Evolutionary conservation across 2,888 invertebrate genomes (phyloP).

Genomic region (Glyphotaelius pellucidus): DNA sequence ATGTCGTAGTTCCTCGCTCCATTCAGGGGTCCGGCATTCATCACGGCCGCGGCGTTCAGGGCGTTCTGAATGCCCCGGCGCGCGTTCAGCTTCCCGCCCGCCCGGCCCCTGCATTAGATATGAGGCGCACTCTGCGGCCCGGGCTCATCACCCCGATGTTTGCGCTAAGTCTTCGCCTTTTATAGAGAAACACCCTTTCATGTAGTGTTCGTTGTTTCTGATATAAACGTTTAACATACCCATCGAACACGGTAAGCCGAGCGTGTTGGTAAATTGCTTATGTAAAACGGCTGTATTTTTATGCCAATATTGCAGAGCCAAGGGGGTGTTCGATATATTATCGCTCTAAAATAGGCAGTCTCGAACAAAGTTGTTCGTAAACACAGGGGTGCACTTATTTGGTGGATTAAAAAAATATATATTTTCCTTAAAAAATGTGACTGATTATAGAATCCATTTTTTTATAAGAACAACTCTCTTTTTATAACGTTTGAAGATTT

Average conservation of each 20-base stretch:
- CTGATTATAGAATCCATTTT: too few relatives aligned
- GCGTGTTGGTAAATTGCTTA: neutral
- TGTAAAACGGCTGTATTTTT: neutral
- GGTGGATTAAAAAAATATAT: neutral
- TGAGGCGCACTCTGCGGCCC: constrained; percentile 55
- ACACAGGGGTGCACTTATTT: neutral
- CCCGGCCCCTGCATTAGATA: constrained; percentile 61
- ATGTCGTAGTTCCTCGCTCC: constrained; percentile 21
- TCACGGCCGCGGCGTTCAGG: constrained; percentile 37
- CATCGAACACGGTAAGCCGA: neutral
- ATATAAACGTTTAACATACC: neutral
- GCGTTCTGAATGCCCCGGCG: neutral
- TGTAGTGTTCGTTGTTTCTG: neutral
- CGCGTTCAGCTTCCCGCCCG: constrained; percentile 23
- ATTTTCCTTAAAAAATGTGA: too few relatives aligned
- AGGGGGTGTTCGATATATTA: neutral
- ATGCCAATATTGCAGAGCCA: neutral
- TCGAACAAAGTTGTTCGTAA: neutral
- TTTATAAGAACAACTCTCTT: too few relatives aligned
- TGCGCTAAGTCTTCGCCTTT: constrained; percentile 41
- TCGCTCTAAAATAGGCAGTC: neutral
- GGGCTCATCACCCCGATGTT: constrained; percentile 58
- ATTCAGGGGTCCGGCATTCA: constrained; percentile 55
- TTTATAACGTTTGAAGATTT: too few relatives aligned
- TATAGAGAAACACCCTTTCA: constrained; percentile 10